These are phyloP conservation scores for Bos taurus DNA, from an alignment of 2,113 vertebrate species.

Conservation along the genomic window ARS-UCD2.0 NC_037351.1:18181501-18182000, in stretches of 20 bases:
- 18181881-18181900: conserved; percentile 52
- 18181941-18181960: conserved; percentile 27
- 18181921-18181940: conserved; percentile 22
- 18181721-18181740: conserved; percentile 83
- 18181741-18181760: conserved; percentile 81
- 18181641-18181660: conserved; percentile 54
- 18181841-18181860: conserved; percentile 52
- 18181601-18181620: conserved; percentile 51
- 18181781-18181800: conserved; percentile 81
- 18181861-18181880: conserved; percentile 63
- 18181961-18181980: conserved; percentile 32
- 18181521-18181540: conserved; percentile 50
- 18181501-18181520: conserved; percentile 28
- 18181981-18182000: not conserved
- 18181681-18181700: conserved; percentile 62
- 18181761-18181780: conserved; percentile 81
- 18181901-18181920: conserved; percentile 59
- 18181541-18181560: conserved; percentile 43
- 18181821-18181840: conserved; percentile 71
- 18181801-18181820: conserved; percentile 78
- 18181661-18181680: conserved; percentile 70
- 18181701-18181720: conserved; percentile 80
- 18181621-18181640: conserved; percentile 65
- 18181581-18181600: conserved; percentile 60
- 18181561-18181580: conserved; percentile 57